Evolutionary conservation across 2,113 vertebrate species (phyloP).

Genomic region (Trinectes maculatus): DNA sequence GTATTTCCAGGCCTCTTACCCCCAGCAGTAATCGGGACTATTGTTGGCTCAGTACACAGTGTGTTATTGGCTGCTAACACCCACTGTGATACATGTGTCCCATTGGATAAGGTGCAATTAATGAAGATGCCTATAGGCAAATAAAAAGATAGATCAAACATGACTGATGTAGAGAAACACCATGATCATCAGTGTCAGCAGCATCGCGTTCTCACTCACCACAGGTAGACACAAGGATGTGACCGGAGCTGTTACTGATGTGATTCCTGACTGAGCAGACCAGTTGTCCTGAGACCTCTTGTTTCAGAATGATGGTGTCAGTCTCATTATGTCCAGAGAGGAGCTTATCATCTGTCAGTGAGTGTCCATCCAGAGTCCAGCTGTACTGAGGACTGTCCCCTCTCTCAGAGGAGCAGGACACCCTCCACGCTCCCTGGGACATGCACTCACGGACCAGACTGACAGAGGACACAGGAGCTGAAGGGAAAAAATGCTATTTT

Average conservation of each 20-base stretch:
- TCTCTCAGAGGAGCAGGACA: slow-evolving; percentile 50
- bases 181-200: not conserved
- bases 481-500: slow-evolving; percentile 5
- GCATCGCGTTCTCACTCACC: slow-evolving; percentile 44
- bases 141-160: not conserved
- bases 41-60: slow-evolving; percentile 31
- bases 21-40: not conserved
- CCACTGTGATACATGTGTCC: slow-evolving; percentile 51
- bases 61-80: slow-evolving; percentile 32
- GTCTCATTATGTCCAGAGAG: slow-evolving; percentile 13
- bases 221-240: not conserved
- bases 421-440: slow-evolving; percentile 44
- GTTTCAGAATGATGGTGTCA: slow-evolving; percentile 55
- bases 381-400: slow-evolving; percentile 59
- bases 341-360: slow-evolving; percentile 32
- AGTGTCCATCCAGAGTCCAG: slow-evolving; percentile 64
- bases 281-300: slow-evolving; percentile 44
- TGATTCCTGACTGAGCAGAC: slow-evolving; percentile 58
- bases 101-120: slow-evolving; percentile 55
- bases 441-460: slow-evolving; percentile 44
- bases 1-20: slow-evolving; percentile 45
- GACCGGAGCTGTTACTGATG: slow-evolving; percentile 11
- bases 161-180: not conserved
- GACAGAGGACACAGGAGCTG: slow-evolving; percentile 61
- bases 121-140: slow-evolving; percentile 41